phyloP scores from a whole-genome alignment of 2,888 invertebrate genomes.

The Lasioglossum pauxillum region DNA sequence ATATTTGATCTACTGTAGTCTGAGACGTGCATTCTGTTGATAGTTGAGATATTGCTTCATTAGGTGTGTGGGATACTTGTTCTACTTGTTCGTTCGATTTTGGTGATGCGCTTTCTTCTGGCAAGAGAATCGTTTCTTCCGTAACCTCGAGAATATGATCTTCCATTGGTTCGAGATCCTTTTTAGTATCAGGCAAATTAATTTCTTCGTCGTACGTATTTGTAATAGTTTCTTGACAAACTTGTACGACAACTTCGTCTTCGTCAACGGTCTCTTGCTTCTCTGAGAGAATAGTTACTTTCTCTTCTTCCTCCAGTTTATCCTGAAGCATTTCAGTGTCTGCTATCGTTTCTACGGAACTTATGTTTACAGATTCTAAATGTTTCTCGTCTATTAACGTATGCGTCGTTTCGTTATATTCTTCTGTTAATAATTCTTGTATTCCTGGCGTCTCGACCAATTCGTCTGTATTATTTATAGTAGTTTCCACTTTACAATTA shows the following conservation, averaged over 20 bases:
- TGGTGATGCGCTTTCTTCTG: slow-evolving; percentile 59
- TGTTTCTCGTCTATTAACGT: slow-evolving; percentile 68
- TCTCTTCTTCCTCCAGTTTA: slow-evolving; percentile 54
- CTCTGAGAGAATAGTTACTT: slow-evolving; percentile 36
- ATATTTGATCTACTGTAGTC: slow-evolving; percentile 55
- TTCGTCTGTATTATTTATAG: slow-evolving; percentile 57
- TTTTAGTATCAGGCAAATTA: slow-evolving; percentile 50
- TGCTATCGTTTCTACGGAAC: slow-evolving; percentile 58
- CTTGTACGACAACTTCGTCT: slow-evolving; percentile 42
- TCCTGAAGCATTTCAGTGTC: slow-evolving; percentile 56
- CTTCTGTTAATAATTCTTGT: slow-evolving; percentile 61
- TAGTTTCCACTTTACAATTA: slow-evolving; percentile 63
- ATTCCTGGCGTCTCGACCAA: slow-evolving; percentile 52
- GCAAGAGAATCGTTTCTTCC: slow-evolving; percentile 61
- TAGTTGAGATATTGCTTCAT: slow-evolving; percentile 65
- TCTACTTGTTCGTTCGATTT: slow-evolving; percentile 64
- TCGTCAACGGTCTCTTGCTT: slow-evolving; percentile 53
- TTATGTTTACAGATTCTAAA: slow-evolving; percentile 58
- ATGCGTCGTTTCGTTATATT: slow-evolving; percentile 67
- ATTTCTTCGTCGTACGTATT: slow-evolving; percentile 68
- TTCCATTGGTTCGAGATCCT: slow-evolving; percentile 54
- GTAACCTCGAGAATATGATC: slow-evolving; percentile 60
- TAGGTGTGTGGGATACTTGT: slow-evolving; percentile 56
- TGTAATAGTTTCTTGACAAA: slow-evolving; percentile 48
- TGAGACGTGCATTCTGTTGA: slow-evolving; percentile 65